Evolutionary conservation across 64 coral and sea anemone species (phyloP).

Genomic region (Porites australiensis): DNA sequence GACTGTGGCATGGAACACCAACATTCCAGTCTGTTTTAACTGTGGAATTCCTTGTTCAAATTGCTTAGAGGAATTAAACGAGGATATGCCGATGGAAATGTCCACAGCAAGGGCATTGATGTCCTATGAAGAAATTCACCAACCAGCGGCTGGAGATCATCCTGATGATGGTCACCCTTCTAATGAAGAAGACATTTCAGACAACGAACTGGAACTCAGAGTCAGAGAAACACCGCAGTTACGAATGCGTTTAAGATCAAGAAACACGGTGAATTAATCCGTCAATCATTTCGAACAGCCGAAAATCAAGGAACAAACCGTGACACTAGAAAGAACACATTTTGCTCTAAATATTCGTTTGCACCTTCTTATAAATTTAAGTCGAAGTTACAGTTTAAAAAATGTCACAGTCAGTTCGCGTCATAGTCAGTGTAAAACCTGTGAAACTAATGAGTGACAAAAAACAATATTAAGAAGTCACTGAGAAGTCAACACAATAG

Average conservation of each 20-base stretch:
- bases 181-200: neutral
- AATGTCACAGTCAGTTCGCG: too few relatives aligned
- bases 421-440: too few relatives aligned
- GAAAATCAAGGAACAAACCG: too few relatives aligned
- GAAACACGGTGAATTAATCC: neutral
- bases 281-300: too few relatives aligned
- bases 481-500: too few relatives aligned
- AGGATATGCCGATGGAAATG: slow-evolving; percentile 13
- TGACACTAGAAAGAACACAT: too few relatives aligned
- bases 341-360: too few relatives aligned
- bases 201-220: neutral
- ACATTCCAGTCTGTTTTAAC: slow-evolving; percentile 4
- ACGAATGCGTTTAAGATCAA: neutral
- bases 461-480: too few relatives aligned
- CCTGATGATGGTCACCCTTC: neutral
- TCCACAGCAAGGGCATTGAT: neutral
- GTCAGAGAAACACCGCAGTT: neutral
- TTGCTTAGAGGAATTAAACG: neutral
- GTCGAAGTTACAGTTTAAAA: too few relatives aligned
- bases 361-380: too few relatives aligned
- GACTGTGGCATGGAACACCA: neutral
- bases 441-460: too few relatives aligned
- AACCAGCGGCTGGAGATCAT: neutral
- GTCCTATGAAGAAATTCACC: neutral
- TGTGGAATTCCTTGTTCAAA: slow-evolving; percentile 17